Evolutionary conservation across 2,888 invertebrate genomes (phyloP).

Genomic region (Tinea trinotella): DNA sequence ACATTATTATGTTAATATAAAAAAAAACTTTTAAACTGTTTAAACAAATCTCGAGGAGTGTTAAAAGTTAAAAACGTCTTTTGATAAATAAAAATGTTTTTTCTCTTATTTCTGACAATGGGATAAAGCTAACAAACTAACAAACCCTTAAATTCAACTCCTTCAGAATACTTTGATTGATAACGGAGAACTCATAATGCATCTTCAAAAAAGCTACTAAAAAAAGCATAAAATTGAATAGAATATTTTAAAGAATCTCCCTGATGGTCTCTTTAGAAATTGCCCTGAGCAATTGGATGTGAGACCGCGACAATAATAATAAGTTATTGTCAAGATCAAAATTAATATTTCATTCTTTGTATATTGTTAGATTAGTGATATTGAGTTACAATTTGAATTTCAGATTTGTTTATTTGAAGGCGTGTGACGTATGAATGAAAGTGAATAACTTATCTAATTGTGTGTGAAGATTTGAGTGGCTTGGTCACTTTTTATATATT

Average conservation of each 20-base stretch:
- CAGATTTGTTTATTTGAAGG: conserved; percentile 50
- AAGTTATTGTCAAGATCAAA: conserved; percentile 46
- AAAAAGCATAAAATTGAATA: too few species aligned
- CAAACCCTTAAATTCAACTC: conserved; percentile 33
- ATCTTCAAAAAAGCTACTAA: not conserved
- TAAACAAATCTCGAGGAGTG: not conserved
- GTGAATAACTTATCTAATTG: conserved; percentile 65
- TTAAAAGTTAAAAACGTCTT: not conserved
- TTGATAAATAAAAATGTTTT: not conserved
- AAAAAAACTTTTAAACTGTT: not conserved
- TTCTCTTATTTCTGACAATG: not conserved
- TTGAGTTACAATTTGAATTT: conserved; percentile 62
- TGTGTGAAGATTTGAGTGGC: conserved; percentile 49
- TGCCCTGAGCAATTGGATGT: conserved; percentile 30
- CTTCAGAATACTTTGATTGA: conserved; percentile 40
- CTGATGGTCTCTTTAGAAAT: conserved; percentile 6
- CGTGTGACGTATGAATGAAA: conserved; percentile 36
- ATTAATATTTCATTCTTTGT: conserved; percentile 59
- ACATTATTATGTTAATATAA: too few species aligned
- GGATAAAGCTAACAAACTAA: conserved; percentile 30
- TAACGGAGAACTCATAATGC: conserved; percentile 27
- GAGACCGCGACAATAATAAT: conserved; percentile 61
- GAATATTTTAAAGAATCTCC: too few species aligned
- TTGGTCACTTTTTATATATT: too few species aligned
- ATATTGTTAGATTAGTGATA: conserved; percentile 51